These are phyloP conservation scores for Drosophila testacea DNA, from an alignment of 2,888 invertebrate genomes.

Conservation along the genomic window DNA sequence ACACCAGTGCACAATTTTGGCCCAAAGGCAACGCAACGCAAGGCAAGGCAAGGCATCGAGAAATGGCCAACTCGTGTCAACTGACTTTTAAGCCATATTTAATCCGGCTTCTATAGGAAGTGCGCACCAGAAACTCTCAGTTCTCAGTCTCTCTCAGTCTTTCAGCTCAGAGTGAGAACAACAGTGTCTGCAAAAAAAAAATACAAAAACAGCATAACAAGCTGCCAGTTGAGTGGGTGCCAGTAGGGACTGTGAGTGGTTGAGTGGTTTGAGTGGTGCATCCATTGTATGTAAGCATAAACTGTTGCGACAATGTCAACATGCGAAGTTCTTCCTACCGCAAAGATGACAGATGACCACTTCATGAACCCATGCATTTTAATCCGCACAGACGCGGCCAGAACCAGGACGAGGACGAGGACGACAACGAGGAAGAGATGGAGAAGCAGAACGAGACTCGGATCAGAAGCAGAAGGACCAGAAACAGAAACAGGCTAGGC, in stretches of 20 bases:
- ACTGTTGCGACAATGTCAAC: conserved; percentile 80
- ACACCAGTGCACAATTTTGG: conserved; percentile 65
- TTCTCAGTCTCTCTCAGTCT: background rate
- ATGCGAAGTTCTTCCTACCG: conserved; percentile 80
- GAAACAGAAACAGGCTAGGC: conserved; percentile 10
- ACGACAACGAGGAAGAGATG: no score
- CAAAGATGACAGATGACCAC: conserved; percentile 81
- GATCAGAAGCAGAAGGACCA: conserved; percentile 1
- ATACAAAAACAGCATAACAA: conserved; percentile 51
- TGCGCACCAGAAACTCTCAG: conserved; percentile 56
- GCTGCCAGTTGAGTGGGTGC: conserved; percentile 47
- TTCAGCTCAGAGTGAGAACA: background rate
- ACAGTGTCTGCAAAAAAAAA: conserved; percentile 23
- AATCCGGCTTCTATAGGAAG: conserved; percentile 70
- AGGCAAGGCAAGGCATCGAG: conserved; percentile 56
- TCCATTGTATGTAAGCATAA: conserved; percentile 55
- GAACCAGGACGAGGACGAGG: background rate
- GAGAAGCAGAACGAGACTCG: background rate
- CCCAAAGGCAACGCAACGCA: no score
- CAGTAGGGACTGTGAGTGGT: conserved; percentile 15
- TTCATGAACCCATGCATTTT: conserved; percentile 81
- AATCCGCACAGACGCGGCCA: conserved; percentile 61
- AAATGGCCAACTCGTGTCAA: conserved; percentile 78
- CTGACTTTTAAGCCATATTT: conserved; percentile 80
- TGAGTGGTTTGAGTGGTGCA: conserved; percentile 10